Base-by-base conservation (phyloP, 2,797 vertebrate species). In the Channa striata region DNA sequence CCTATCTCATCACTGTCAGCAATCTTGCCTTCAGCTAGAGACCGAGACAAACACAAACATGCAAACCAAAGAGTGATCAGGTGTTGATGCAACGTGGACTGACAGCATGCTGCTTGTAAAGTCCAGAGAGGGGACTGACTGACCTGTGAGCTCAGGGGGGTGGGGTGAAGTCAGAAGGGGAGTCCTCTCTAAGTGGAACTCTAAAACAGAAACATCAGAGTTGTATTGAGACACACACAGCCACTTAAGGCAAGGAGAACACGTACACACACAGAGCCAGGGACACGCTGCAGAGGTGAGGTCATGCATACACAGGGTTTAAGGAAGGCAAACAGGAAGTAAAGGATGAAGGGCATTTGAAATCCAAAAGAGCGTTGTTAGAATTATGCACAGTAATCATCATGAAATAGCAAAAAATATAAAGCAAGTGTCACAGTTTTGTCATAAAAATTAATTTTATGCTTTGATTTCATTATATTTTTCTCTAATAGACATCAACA, bases 161-260 rank as follows among this genome's bases (percentile, higher is more conserved):
- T 98, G 97, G 94, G 98, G 97, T 97, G 97, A 97, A 94, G 97
- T 99, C 97, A 98, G 97, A 95, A 99, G 97, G 95, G 98, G 98
- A 95, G 97, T 99, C 97, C 98, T 97, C 96, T 99, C 98, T 98
- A 99, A 98, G 96, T 98, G 98, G 97, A 99, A 99, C 93, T 99
- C 98, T 99, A 98, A 96, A 98, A 98, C 67, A 95, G 94, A 98
- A 98, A 98, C 94, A 94, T 95, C 91, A 97, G 96, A 96, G 95
- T 94, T 95, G 91, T 95, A 96, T 93, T 96, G 94, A 93, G 91
- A 91, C 75, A 82, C 86, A 90, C 85, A 83, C 84, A 62, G 77
- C 50, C 77, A 60, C 59, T 34, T 63, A 50, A 68, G 59, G 54
- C 70, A 34, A 80, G 60, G 69, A 83, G 34, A 76, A 30, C 25